Evolutionary conservation across 1,140 invertebrate species (phyloP), one percentile per base, ranked within the genome.

Genomic region (Schlechtendalia chinensis): DNA sequence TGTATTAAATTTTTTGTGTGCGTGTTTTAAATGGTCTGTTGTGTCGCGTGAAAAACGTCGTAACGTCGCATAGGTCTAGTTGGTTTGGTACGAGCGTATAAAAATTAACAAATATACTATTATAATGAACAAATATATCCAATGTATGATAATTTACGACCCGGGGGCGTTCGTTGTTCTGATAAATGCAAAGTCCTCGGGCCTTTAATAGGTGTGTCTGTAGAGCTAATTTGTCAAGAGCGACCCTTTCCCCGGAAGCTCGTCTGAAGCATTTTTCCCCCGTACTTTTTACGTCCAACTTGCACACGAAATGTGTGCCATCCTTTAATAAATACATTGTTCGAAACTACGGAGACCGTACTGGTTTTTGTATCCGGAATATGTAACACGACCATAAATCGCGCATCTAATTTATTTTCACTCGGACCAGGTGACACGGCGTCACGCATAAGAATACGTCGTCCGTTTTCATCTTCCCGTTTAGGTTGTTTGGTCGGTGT

Each of bases 181-280:
- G 67, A 50, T 69, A 50, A 72, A 72, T 54, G 47, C 69, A 29
- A 27, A 71, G 69, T 72, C 11, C 24, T 32, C 50, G 17, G 17
- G 45, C 67, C 39, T 69, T 29, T 71, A 53, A 54, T 54, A 72
- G 69, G 50, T 72, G 69, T 72, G 17, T 54, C 50, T 72, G 53
- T 29, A n/a, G 17, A n/a, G 67, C 27, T 72, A 72, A 72, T 72
- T 72, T 72, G 50, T 72, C 50, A 72, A 72, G 50, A 24, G 69
- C 24, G 19, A 54, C 47, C 39, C 39, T 11, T 27, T 71, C 19
- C 8, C 24, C 4, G 3, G 45, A 29, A 27, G 0, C 50, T 11
- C 24, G 11, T 29, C 1, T 5, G 17, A 54, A 14, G 22, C 19
- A n/a, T 67, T 32, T 72, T 72, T 72, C 54, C 29, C 16, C 16